Evolutionary conservation across 2,113 vertebrate species (phyloP).

Genomic region (Oncorhynchus kisutch): DNA sequence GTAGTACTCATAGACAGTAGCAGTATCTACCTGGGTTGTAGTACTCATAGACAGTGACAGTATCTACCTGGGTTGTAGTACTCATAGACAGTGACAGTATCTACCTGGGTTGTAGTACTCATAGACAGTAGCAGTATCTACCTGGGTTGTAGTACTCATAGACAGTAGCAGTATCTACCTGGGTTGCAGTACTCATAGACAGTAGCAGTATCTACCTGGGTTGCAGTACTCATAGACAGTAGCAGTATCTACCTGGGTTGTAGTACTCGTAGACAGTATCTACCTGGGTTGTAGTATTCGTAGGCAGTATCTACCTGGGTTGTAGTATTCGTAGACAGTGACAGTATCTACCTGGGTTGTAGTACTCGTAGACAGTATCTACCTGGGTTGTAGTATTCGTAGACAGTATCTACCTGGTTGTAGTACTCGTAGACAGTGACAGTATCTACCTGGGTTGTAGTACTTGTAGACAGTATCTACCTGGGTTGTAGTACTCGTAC

Average conservation of each 20-base stretch:
- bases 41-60: conserved; percentile 82
- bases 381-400: not conserved
- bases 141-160: conserved; percentile 84
- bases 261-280: conserved; percentile 82
- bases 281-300: not conserved
- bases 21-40: conserved; percentile 72
- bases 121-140: conserved; percentile 75
- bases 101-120: conserved; percentile 78
- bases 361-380: not conserved
- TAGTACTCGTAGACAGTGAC: not conserved
- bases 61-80: conserved; percentile 77
- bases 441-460: conserved; percentile 69
- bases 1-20: conserved; percentile 85
- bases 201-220: conserved; percentile 69
- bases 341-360: too few relatives aligned
- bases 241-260: conserved; percentile 53
- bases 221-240: conserved; percentile 85
- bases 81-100: conserved; percentile 78
- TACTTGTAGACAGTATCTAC: conserved; percentile 77
- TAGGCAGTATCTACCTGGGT: not conserved
- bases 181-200: conserved; percentile 84
- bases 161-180: conserved; percentile 70
- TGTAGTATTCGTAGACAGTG: not conserved
- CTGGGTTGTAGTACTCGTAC: conserved; percentile 83
- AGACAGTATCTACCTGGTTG: not conserved